Evolutionary conservation across 2,113 vertebrate genomes (phyloP).

Genomic region (Bungarus multicinctus): DNA sequence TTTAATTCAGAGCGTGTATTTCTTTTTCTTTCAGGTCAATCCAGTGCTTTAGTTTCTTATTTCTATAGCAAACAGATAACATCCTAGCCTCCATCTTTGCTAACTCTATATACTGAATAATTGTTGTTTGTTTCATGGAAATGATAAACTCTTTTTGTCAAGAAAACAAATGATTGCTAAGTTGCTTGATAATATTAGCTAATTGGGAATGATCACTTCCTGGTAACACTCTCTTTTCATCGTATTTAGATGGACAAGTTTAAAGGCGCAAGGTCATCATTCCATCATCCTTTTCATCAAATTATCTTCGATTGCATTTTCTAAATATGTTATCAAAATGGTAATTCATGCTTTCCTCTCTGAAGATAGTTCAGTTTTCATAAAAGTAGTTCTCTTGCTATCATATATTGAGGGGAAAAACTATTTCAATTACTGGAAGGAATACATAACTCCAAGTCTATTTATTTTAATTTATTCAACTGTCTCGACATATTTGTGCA

Average conservation of each 20-base stretch:
- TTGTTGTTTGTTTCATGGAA: conserved; percentile 1
- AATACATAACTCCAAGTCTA: conserved; percentile 79
- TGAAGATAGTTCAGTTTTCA: conserved; percentile 64
- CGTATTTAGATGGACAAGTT: conserved; percentile 44
- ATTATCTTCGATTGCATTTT: conserved; percentile 72
- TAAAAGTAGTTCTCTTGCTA: conserved; percentile 77
- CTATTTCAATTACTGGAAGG: conserved; percentile 78
- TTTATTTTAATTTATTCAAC: conserved; percentile 85
- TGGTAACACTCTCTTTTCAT: conserved; percentile 32
- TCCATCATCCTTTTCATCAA: conserved; percentile 68
- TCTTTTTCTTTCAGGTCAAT: not conserved
- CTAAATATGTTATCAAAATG: conserved; percentile 81
- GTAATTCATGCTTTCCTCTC: conserved; percentile 76
- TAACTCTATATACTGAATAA: not conserved
- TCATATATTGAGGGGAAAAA: conserved; percentile 71
- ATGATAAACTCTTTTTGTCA: conserved; percentile 5
- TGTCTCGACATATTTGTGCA: conserved; percentile 75
- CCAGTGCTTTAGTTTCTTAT: not conserved
- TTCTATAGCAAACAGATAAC: not conserved
- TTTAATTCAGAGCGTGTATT: not conserved
- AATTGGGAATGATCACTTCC: conserved; percentile 54
- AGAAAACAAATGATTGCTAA: conserved; percentile 29
- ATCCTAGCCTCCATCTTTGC: not conserved
- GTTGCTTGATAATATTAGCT: conserved; percentile 32
- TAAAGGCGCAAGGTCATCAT: conserved; percentile 69